Base-by-base conservation (phyloP, 2,113 vertebrate species). In the Neotoma lepida region DNA sequence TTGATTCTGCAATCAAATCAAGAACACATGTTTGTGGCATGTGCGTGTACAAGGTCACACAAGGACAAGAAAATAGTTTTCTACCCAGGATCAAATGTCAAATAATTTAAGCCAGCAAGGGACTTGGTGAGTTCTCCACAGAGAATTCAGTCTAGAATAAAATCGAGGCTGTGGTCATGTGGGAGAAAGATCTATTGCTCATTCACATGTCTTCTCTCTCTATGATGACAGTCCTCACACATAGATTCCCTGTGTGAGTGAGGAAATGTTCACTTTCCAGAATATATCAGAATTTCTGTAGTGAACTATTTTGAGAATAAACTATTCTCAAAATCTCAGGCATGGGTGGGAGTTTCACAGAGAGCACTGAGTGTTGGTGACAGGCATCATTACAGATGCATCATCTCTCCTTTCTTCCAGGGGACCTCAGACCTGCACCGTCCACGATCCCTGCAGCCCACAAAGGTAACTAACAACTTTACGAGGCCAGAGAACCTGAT, bases 361-460 rank as follows among this genome's bases (percentile, higher is more conserved):
- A 54, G 14, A 68, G 9, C 8, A 0, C 0, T 20, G 1, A 26
- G 39, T 80, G n/a, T 54, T 73, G 30, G 18, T 54, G 49, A 74
- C 66, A 46, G 30, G 7, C 61, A 39, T 35, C 22, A 4, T 49
- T 20, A 77, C 30, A 35, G 46, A 68, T 68, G 88, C 5, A n/a
- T 77, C 58, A 8, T 90, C 14, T 95, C 64, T 93, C 66, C 61
- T 84, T 85, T 76, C 58, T 26, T 93, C 77, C 81, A 97, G 96
- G 95, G 85, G 96, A 96, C 30, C 88, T 97, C 44, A 80, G 41
- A 64, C 44, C 63, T 70, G 39, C 33, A 85, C 9, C 33, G 17
- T 4, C 64, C 22, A 76, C 12, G 28, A 20, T 7, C 13, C 24
- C 41, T 80, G 9, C 49, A 85, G 6, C 0, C 15, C 24, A 6